Evolutionary conservation across 2,888 invertebrate genomes (phyloP).

Genomic region (Lamellibrachia columna): DNA sequence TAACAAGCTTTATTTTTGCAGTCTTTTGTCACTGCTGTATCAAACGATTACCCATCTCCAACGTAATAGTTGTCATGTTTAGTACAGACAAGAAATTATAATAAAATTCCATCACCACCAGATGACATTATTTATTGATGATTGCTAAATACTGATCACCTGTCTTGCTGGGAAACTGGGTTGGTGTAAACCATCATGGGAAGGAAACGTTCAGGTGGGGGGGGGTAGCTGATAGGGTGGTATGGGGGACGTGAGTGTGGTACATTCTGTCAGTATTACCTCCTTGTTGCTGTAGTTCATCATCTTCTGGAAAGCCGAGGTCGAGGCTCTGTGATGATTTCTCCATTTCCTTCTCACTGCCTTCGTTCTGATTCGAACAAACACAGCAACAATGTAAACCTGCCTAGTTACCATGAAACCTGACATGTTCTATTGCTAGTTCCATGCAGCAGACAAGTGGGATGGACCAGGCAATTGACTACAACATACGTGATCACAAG

Average conservation of each 20-base stretch:
- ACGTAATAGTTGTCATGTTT: background rate
- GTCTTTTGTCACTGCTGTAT: background rate
- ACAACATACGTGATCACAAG: too few species aligned
- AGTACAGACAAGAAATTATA: background rate
- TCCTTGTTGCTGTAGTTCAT: slow-evolving; percentile 86
- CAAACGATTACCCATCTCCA: background rate
- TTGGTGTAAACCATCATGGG: too few species aligned
- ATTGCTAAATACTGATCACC: background rate
- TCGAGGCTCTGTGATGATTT: slow-evolving; percentile 68
- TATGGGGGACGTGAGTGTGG: background rate
- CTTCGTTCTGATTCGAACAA: slow-evolving; percentile 33
- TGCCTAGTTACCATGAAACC: background rate
- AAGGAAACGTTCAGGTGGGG: too few species aligned
- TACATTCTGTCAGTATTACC: slow-evolving; percentile 64
- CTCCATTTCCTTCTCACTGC: slow-evolving; percentile 39
- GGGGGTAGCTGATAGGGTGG: too few species aligned
- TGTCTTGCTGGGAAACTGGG: too few species aligned
- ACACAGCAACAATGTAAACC: background rate
- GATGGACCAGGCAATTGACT: too few species aligned
- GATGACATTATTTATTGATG: background rate
- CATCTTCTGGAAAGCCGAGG: slow-evolving; percentile 79
- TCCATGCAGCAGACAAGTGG: too few species aligned
- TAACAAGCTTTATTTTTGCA: background rate
- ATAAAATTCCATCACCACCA: background rate
- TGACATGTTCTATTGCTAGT: too few species aligned